A percentile compares a stretch with the other conserved stretches of the same genome.
Evolutionary conservation across 2,113 vertebrate species (phyloP).

Genomic region (Orycteropus afer): DNA sequence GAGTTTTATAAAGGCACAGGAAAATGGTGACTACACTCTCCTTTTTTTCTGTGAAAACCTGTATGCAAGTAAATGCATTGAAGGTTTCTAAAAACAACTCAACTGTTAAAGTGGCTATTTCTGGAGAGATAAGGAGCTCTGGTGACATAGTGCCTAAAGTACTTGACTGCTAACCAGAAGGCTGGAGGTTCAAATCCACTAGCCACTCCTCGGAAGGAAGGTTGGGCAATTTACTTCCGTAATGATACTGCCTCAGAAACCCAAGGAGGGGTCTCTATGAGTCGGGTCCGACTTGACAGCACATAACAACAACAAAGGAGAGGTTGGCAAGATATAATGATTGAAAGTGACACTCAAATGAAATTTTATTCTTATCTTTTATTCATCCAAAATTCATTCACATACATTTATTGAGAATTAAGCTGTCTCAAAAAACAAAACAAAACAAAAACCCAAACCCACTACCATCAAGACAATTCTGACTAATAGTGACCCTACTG

Average conservation of each 20-base stretch:
- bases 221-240: too few species aligned
- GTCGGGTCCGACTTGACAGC: too few species aligned
- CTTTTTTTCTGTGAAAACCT: not conserved
- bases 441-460: not conserved
- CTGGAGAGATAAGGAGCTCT: not conserved
- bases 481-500: not conserved
- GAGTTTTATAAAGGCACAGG: not conserved
- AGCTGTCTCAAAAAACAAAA: not conserved
- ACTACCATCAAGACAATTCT: not conserved
- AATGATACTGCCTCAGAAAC: too few species aligned
- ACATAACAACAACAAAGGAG: too few species aligned
- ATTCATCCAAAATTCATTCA: conserved; percentile 3
- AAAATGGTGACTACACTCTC: not conserved
- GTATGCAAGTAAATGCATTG: not conserved
- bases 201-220: too few species aligned
- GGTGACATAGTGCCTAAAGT: too few species aligned
- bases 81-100: not conserved
- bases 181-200: too few species aligned
- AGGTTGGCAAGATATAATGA: not conserved
- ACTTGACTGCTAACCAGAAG: too few species aligned
- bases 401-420: not conserved
- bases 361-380: not conserved
- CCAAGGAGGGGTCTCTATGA: too few species aligned
- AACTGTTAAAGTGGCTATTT: not conserved
- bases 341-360: not conserved